Evolutionary conservation across 2,797 vertebrate species (phyloP).

Genomic region (Brachymystax lenok): DNA sequence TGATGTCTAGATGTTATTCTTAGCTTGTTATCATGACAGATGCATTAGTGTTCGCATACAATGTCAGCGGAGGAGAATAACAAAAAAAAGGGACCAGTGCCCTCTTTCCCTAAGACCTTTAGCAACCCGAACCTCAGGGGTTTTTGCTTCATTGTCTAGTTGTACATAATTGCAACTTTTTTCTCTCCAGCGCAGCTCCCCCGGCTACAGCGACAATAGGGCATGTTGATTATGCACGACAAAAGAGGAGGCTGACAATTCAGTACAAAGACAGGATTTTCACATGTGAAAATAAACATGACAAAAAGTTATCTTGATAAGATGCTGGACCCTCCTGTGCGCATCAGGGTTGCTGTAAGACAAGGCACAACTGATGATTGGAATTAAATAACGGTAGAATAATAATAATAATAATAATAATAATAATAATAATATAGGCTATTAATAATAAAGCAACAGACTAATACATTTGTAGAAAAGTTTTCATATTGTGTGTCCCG

Average conservation of each 20-base stretch:
- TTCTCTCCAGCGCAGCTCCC: conserved; percentile 3
- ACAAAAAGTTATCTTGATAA: neutral
- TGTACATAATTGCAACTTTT: conserved; percentile 5
- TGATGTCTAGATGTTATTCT: conserved; percentile 90
- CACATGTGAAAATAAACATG: neutral
- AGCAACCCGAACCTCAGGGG: neutral
- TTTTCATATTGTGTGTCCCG: neutral
- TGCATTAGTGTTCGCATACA: conserved; percentile 87
- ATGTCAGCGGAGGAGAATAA: conserved; percentile 78
- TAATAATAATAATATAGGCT: neutral
- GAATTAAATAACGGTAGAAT: neutral
- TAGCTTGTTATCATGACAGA: conserved; percentile 92
- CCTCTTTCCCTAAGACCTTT: neutral
- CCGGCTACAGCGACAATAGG: neutral
- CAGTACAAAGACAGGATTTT: neutral
- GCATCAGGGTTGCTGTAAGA: neutral
- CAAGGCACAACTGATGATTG: neutral
- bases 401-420: neutral
- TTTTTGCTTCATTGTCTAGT: conserved; percentile 3
- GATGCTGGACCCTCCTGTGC: neutral
- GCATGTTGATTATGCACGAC: neutral
- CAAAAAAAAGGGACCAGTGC: neutral
- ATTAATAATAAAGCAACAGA: neutral
- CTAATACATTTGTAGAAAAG: neutral
- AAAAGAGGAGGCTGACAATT: neutral